Evolutionary conservation across 2,888 invertebrate species (phyloP).

Genomic region (Portevinia maculata): DNA sequence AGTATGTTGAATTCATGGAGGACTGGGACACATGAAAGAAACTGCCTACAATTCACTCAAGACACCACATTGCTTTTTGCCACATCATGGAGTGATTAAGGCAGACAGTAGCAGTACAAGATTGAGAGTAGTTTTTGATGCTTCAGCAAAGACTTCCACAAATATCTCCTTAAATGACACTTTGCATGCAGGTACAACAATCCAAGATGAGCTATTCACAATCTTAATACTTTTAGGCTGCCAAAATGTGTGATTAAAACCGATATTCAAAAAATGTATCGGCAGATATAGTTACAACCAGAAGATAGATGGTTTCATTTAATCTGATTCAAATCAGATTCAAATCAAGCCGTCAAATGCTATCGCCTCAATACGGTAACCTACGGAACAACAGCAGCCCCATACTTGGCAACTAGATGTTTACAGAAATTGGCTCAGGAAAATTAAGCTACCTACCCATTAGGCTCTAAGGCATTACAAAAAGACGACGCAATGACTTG

Average conservation of each 20-base stretch:
- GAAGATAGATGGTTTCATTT: conserved; percentile 42
- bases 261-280: conserved; percentile 61
- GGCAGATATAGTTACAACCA: conserved; percentile 41
- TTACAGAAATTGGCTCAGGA: conserved; percentile 9
- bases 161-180: conserved; percentile 32
- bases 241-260: conserved; percentile 29
- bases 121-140: neutral
- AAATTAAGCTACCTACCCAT: neutral
- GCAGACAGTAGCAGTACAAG: conserved; percentile 4
- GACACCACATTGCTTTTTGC: conserved; percentile 15
- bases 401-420: conserved; percentile 16
- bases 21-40: conserved; percentile 75
- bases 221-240: conserved; percentile 38
- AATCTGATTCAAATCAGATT: no score
- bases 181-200: conserved; percentile 40
- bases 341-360: no score
- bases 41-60: conserved; percentile 10
- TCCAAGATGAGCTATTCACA: conserved; percentile 59
- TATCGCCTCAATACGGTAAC: no score
- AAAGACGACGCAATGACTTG: conserved; percentile 45
- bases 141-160: conserved; percentile 1
- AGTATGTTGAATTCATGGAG: conserved; percentile 63
- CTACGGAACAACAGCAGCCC: neutral
- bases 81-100: no score
- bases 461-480: conserved; percentile 68